Evolutionary conservation across 2,797 vertebrate genomes (phyloP).

Genomic region (Phalanger gymnotis): DNA sequence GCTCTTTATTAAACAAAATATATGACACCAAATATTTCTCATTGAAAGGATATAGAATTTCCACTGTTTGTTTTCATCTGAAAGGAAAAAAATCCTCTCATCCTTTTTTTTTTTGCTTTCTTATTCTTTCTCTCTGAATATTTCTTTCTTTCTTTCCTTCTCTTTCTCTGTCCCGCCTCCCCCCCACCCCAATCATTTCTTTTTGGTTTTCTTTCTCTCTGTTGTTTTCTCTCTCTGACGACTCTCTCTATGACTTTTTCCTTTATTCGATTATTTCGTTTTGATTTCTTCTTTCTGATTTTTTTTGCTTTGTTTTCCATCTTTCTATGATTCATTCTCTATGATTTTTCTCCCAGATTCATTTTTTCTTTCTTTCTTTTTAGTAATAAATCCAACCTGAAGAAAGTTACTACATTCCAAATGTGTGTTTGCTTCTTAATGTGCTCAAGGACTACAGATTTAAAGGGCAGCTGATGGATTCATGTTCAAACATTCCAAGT

Average conservation of each 20-base stretch:
- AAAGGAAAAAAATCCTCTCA: slow-evolving; percentile 11
- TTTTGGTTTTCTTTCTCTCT: background rate
- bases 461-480: slow-evolving; percentile 61
- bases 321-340: background rate
- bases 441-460: slow-evolving; percentile 48
- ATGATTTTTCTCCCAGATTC: slow-evolving; percentile 5
- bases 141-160: slow-evolving; percentile 57
- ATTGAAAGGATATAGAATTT: slow-evolving; percentile 68
- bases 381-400: slow-evolving; percentile 56
- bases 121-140: slow-evolving; percentile 18
- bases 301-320: background rate
- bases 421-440: slow-evolving; percentile 53
- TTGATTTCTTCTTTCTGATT: background rate
- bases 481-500: slow-evolving; percentile 52
- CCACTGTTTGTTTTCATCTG: slow-evolving; percentile 62
- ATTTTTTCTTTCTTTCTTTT: slow-evolving; percentile 57
- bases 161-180: background rate
- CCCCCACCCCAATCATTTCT: background rate
- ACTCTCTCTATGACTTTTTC: background rate
- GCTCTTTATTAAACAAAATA: slow-evolving; percentile 81
- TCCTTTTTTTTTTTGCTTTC: slow-evolving; percentile 41
- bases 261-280: background rate
- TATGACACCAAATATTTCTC: slow-evolving; percentile 70
- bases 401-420: slow-evolving; percentile 47
- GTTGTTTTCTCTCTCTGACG: no score